These are phyloP conservation scores for Hirtodrosophila cameraria DNA, from an alignment of 2,888 invertebrate genomes.

Conservation along the genomic window DNA sequence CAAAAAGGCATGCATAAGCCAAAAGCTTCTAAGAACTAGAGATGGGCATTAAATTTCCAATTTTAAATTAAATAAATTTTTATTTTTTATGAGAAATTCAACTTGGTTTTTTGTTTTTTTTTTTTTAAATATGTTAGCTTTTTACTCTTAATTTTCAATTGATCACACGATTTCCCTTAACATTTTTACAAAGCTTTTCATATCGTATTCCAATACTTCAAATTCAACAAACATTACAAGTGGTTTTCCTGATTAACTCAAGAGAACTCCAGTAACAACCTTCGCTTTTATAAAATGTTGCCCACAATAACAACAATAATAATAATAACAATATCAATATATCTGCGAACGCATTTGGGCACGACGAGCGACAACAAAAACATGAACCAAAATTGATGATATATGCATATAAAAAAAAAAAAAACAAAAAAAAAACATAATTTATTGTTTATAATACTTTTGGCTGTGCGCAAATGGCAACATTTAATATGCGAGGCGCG, in stretches of 20 bases:
- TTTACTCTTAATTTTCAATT: no score
- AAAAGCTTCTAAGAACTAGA: no score
- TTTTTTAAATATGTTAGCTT: no score
- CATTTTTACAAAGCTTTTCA: no score
- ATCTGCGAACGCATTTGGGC: constrained; percentile 35
- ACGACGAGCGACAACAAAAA: constrained; percentile 33
- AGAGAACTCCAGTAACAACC: constrained; percentile 31
- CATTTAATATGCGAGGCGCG: constrained; percentile 62
- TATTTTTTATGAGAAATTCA: no score
- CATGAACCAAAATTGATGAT: constrained; percentile 16
- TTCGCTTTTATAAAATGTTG: constrained; percentile 20
- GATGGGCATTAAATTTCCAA: no score
- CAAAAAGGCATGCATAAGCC: no score
- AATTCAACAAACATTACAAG: no score
- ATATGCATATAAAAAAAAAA: constrained; percentile 1
- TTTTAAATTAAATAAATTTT: no score
- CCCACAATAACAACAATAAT: constrained; percentile 2
- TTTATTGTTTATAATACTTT: constrained; percentile 67
- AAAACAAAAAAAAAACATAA: constrained; percentile 63
- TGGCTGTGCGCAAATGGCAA: constrained; percentile 51
- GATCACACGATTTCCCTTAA: no score
- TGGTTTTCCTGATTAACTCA: constrained; percentile 18
- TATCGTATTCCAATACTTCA: no score
- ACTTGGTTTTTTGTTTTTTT: no score
- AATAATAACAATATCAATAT: constrained; percentile 4